Conservation (phyloP, 2,888 invertebrate species). For the Pachymerium ferrugineum region DNA sequence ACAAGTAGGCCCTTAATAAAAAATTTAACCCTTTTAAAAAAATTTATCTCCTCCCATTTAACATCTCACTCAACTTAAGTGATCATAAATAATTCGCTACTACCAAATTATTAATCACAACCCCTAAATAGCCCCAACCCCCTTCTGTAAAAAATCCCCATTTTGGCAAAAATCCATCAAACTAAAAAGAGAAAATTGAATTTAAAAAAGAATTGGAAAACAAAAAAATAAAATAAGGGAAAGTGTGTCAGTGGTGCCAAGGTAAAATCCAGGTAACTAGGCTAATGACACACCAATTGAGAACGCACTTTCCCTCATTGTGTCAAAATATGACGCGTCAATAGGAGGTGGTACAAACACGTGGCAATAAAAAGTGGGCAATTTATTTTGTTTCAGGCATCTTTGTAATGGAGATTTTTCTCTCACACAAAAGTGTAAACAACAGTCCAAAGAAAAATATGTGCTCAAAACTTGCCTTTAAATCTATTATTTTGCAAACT, state of each 20-base stretch:
- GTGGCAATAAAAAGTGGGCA: neutral
- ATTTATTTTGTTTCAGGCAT: neutral
- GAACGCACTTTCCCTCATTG: conserved; percentile 5
- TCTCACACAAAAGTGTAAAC: no score
- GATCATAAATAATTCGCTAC: no score
- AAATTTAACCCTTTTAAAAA: no score
- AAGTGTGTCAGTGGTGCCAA: conserved; percentile 14
- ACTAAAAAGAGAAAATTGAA: neutral
- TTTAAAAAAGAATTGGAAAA: no score
- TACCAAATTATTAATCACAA: no score
- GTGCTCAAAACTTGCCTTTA: neutral
- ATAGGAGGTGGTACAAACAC: neutral
- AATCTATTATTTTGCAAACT: neutral
- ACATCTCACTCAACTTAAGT: no score
- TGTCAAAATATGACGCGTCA: neutral
- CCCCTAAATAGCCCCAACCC: no score
- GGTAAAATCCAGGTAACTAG: conserved; percentile 10
- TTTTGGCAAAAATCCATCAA: neutral
- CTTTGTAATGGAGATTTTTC: neutral
- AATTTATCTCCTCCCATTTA: no score
- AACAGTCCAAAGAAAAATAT: neutral
- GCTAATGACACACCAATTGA: conserved; percentile 14
- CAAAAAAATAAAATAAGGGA: neutral
- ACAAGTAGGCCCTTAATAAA: no score
- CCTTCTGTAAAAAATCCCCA: neutral